A percentile compares a stretch with the other conserved stretches of the same genome.
Conservation (phyloP, 2,888 invertebrate genomes). For the Coenonympha glycerion region DNA sequence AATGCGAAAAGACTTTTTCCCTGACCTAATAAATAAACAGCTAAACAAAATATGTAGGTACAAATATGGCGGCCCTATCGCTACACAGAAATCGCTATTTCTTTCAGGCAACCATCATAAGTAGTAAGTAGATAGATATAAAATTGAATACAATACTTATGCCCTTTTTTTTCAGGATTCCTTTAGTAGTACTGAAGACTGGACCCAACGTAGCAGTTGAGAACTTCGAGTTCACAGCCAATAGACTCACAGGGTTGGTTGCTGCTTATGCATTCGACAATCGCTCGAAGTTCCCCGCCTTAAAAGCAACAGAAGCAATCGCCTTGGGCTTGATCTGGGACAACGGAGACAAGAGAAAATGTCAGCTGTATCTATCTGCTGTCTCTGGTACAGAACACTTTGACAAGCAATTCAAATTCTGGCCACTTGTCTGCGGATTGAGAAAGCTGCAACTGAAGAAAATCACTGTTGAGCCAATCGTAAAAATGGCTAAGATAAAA, state of each 20-base stretch:
- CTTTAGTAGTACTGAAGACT: conserved; percentile 42
- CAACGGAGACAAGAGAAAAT: conserved; percentile 32
- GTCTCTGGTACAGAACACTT: conserved; percentile 48
- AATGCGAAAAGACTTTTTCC: too few relatives aligned
- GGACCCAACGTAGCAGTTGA: conserved; percentile 37
- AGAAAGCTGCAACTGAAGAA: conserved; percentile 45
- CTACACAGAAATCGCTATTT: too few relatives aligned
- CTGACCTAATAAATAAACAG: too few relatives aligned
- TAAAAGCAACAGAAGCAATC: conserved; percentile 40
- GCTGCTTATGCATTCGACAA: conserved; percentile 49
- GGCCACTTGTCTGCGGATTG: conserved; percentile 45
- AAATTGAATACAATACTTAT: too few relatives aligned
- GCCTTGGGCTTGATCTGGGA: conserved; percentile 44
- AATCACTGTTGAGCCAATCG: conserved; percentile 38
- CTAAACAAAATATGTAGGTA: too few relatives aligned
- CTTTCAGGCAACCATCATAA: too few relatives aligned
- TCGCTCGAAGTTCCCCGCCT: conserved; percentile 35
- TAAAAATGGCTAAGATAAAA: conserved; percentile 47
- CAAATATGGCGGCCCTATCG: too few relatives aligned
- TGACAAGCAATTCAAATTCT: conserved; percentile 43
- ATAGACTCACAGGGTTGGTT: conserved; percentile 42
- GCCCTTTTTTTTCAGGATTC: conserved; percentile 40
- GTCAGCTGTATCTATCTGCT: conserved; percentile 43
- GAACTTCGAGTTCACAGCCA: conserved; percentile 46
- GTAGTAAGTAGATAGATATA: too few relatives aligned